These are phyloP conservation scores for Bhutanitis thaidina DNA, from an alignment of 2,888 invertebrate species.

Conservation along the genomic window DNA sequence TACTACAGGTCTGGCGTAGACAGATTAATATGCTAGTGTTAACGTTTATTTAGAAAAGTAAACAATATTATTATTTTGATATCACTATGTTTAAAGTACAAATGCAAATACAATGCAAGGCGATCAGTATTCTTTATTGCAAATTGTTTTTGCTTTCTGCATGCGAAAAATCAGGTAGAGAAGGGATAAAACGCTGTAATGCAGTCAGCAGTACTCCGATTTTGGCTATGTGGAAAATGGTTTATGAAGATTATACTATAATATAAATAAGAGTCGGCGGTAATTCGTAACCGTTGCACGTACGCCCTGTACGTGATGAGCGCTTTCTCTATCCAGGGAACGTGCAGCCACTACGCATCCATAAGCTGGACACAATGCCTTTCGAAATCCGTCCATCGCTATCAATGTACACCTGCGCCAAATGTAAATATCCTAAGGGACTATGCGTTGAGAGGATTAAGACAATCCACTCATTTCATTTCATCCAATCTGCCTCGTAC, in stretches of 20 bases:
- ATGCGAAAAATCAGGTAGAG: too few species aligned
- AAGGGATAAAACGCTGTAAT: too few species aligned
- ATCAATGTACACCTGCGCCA: slow-evolving; percentile 7
- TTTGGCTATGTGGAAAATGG: slow-evolving; percentile 24
- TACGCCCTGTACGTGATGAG: slow-evolving; percentile 44
- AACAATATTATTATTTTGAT: too few species aligned
- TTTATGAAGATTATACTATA: slow-evolving; percentile 43
- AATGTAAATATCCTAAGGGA: neutral
- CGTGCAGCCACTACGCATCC: slow-evolving; percentile 30
- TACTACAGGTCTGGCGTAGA: too few species aligned
- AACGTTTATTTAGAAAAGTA: too few species aligned
- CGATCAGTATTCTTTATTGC: too few species aligned
- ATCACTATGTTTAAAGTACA: too few species aligned
- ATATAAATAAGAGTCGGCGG: slow-evolving; percentile 42
- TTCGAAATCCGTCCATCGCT: slow-evolving; percentile 2
- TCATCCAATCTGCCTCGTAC: slow-evolving; percentile 1
- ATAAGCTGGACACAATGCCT: slow-evolving; percentile 21
- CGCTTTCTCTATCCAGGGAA: slow-evolving; percentile 38
- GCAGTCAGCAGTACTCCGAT: too few species aligned
- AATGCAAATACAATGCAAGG: too few species aligned
- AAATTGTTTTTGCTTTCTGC: too few species aligned
- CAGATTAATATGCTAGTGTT: too few species aligned
- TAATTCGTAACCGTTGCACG: slow-evolving; percentile 51
- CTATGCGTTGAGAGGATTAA: neutral
- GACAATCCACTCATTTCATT: neutral